Evolutionary conservation across 2,888 invertebrate genomes (phyloP).

Genomic region (Yponomeuta evonymella): DNA sequence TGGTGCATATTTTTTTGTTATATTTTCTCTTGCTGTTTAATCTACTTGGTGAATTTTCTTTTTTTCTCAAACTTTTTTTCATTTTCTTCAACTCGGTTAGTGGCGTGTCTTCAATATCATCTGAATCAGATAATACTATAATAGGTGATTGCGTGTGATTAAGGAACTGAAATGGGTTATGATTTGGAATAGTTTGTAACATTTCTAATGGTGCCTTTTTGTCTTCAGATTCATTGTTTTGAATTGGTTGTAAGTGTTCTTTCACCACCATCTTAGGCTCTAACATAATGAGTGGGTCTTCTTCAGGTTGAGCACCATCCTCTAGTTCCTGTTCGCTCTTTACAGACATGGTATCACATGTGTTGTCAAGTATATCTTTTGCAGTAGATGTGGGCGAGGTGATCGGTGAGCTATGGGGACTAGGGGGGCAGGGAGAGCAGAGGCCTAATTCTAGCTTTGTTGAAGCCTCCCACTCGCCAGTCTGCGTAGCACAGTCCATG

Average conservation of each 20-base stretch:
- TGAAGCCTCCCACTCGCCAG: too few relatives aligned
- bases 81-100: not conserved
- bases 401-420: too few relatives aligned
- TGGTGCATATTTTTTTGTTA: not conserved
- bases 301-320: too few relatives aligned
- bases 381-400: too few relatives aligned
- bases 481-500: too few relatives aligned
- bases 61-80: not conserved
- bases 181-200: not conserved
- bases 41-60: not conserved
- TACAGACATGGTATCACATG: too few relatives aligned
- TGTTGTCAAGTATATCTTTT: too few relatives aligned
- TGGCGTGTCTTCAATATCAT: not conserved
- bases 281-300: not conserved
- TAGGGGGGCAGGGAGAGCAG: too few relatives aligned
- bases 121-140: not conserved
- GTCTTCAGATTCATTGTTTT: not conserved
- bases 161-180: not conserved
- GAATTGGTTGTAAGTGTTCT: not conserved
- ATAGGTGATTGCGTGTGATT: not conserved
- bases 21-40: too few relatives aligned
- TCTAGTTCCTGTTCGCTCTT: too few relatives aligned
- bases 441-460: too few relatives aligned
- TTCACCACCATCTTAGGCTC: not conserved
- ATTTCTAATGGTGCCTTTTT: not conserved